Conservation (phyloP, 2,888 invertebrate genomes). For the Sturmia bella region DNA sequence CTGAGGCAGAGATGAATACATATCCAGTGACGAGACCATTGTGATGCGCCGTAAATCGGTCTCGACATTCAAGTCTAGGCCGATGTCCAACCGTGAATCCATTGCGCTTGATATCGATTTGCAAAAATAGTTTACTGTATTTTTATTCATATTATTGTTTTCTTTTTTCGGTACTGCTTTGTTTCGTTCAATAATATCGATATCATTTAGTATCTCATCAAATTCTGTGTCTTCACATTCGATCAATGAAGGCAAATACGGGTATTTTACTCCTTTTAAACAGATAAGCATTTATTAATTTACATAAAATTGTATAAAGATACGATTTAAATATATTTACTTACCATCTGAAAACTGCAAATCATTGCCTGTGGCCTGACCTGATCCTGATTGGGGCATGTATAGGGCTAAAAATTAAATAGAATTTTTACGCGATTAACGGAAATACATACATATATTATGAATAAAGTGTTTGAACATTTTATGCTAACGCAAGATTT, state of each 20-base stretch:
- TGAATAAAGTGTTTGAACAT: too few species aligned
- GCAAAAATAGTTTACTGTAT: slow-evolving; percentile 80
- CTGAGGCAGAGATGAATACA: slow-evolving; percentile 81
- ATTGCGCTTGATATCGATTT: slow-evolving; percentile 86
- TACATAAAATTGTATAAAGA: not conserved
- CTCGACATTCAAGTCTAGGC: slow-evolving; percentile 90
- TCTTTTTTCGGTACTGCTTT: slow-evolving; percentile 84
- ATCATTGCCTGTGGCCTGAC: slow-evolving; percentile 66
- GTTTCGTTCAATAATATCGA: slow-evolving; percentile 85
- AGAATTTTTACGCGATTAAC: too few species aligned
- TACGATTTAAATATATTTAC: slow-evolving; percentile 4
- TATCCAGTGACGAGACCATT: slow-evolving; percentile 84
- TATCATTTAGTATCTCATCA: slow-evolving; percentile 89
- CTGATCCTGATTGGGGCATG: slow-evolving; percentile 69
- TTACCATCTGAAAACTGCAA: slow-evolving; percentile 70
- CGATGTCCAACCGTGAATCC: slow-evolving; percentile 90
- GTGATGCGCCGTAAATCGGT: slow-evolving; percentile 88
- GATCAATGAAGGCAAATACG: slow-evolving; percentile 86
- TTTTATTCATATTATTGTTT: slow-evolving; percentile 78
- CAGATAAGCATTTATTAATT: not conserved
- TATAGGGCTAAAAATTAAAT: slow-evolving; percentile 67
- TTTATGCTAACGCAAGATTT: too few species aligned
- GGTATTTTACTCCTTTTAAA: slow-evolving; percentile 75
- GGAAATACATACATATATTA: too few species aligned
- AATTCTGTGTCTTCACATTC: slow-evolving; percentile 92